These are phyloP conservation scores for Dynastes hyllus DNA, from an alignment of 2,888 invertebrate genomes.

Conservation along the genomic window DNA sequence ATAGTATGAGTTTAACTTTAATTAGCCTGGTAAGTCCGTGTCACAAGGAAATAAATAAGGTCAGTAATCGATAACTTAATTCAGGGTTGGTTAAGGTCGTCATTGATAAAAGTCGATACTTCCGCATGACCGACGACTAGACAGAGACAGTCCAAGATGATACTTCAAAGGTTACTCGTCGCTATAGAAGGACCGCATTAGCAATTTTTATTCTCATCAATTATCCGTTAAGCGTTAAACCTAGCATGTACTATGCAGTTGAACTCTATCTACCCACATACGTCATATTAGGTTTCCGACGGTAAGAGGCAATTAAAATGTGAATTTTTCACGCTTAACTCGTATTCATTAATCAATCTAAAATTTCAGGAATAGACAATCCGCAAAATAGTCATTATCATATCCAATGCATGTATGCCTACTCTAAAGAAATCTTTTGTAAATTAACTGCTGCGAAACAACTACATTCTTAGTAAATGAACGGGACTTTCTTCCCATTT, in stretches of 20 bases:
- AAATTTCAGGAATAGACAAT: not conserved
- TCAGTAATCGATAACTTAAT: slow-evolving; percentile 32
- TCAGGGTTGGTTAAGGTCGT: slow-evolving; percentile 5
- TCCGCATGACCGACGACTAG: not conserved
- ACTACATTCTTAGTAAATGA: too few species aligned
- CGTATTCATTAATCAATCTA: not conserved
- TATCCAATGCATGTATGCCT: too few species aligned
- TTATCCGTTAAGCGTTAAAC: slow-evolving; percentile 25
- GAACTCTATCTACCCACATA: not conserved
- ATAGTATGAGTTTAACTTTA: not conserved
- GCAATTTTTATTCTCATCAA: slow-evolving; percentile 39
- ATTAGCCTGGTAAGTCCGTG: not conserved
- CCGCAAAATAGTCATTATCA: too few species aligned
- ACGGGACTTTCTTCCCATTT: too few species aligned
- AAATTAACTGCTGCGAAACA: too few species aligned
- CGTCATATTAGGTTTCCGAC: not conserved
- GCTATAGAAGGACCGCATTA: slow-evolving; percentile 20
- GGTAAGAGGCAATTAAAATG: not conserved
- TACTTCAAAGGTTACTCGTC: slow-evolving; percentile 18
- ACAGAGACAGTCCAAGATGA: slow-evolving; percentile 4
- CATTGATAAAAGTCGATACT: slow-evolving; percentile 18
- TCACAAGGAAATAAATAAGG: not conserved
- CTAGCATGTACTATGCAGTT: not conserved
- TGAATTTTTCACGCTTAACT: not conserved
- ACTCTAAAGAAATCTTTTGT: too few species aligned